Conservation (phyloP, 2,113 vertebrate genomes). For the Ellobius talpinus region DNA sequence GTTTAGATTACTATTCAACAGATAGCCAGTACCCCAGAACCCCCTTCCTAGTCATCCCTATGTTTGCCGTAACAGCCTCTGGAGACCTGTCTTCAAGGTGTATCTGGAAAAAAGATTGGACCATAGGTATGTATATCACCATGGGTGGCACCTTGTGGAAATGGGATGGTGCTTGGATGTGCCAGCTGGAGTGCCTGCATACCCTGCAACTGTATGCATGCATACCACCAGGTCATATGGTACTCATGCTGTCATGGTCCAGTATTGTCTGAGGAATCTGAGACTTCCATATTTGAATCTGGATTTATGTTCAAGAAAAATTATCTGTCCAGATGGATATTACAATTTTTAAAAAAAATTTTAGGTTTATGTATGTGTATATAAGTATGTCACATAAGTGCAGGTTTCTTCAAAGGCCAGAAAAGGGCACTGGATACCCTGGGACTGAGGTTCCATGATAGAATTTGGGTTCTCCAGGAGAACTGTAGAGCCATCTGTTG, state of each 20-base stretch:
- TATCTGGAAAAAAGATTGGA: not conserved
- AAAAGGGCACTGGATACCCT: not conserved
- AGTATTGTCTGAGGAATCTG: not conserved
- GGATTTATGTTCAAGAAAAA: not conserved
- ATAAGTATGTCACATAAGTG: not conserved
- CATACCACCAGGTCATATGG: not conserved
- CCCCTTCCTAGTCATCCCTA: not conserved
- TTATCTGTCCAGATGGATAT: not conserved
- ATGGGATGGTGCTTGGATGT: not conserved
- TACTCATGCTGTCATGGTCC: not conserved
- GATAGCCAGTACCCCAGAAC: not conserved
- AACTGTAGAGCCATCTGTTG: not conserved
- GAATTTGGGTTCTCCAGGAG: not conserved
- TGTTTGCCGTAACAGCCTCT: not conserved
- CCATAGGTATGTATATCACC: not conserved
- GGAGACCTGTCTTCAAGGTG: not conserved
- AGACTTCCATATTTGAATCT: constrained; percentile 7
- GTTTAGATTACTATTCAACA: not conserved
- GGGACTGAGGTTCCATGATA: not conserved
- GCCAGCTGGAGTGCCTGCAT: not conserved
- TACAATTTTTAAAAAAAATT: not conserved
- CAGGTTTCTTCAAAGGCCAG: not conserved
- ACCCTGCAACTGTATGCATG: no score
- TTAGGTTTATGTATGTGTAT: not conserved
- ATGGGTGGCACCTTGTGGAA: not conserved